phyloP scores from a whole-genome alignment of 2,888 invertebrate genomes.

The Phengaris alcon region DNA sequence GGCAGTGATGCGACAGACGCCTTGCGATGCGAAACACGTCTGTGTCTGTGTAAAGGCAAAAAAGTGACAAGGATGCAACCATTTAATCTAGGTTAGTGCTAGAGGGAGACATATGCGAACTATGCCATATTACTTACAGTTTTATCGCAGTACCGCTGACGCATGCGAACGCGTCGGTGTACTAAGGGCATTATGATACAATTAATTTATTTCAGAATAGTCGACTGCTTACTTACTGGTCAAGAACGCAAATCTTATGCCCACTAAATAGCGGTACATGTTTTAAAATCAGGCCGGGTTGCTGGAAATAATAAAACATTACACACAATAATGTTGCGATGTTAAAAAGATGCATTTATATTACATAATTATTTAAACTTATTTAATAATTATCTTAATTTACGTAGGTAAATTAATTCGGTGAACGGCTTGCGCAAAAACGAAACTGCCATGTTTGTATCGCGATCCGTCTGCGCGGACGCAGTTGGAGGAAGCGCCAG shows the following conservation, averaged over 20 bases:
- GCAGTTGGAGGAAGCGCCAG: slow-evolving; percentile 3
- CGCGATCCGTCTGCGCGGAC: not conserved
- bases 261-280: not conserved
- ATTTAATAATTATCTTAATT: not conserved
- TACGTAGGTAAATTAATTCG: slow-evolving; percentile 9
- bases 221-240: not conserved
- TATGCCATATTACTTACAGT: no score
- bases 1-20: no score
- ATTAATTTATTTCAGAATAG: not conserved
- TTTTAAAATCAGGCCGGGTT: not conserved
- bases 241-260: not conserved
- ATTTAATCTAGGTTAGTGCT: no score
- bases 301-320: not conserved
- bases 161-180: no score
- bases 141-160: no score
- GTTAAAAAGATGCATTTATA: slow-evolving; percentile 18
- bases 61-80: no score
- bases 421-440: slow-evolving; percentile 19
- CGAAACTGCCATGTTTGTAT: not conserved
- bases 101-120: no score
- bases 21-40: no score
- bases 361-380: not conserved
- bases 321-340: not conserved
- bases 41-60: no score
- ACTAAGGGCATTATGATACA: no score